These are phyloP conservation scores for Halisarca cf. caerulea DNA, from an alignment of 37 sponge, comb jelly and placozoan genomes.

Conservation along the genomic window DNA sequence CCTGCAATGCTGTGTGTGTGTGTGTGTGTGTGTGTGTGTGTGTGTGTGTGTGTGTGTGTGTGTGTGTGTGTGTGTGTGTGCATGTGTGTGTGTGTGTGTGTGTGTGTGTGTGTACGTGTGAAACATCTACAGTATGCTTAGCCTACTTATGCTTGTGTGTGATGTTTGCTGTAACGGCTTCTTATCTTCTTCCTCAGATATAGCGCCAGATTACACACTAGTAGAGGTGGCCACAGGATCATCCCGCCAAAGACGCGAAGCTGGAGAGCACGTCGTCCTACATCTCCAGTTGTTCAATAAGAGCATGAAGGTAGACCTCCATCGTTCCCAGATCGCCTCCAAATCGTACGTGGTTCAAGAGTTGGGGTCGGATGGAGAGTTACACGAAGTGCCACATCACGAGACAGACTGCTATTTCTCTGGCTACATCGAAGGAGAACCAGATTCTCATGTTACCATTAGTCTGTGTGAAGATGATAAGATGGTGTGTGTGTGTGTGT, in stretches of 20 bases:
- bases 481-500: conserved; percentile 42
- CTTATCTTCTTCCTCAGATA: neutral
- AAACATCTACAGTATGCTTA: too few relatives aligned
- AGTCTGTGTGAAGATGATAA: conserved; percentile 26
- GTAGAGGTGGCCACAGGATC: neutral
- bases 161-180: too few relatives aligned
- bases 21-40: too few relatives aligned
- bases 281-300: neutral
- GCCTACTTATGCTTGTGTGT: too few relatives aligned
- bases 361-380: neutral
- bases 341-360: neutral
- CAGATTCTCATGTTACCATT: neutral
- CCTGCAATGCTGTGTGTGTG: too few relatives aligned
- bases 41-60: too few relatives aligned
- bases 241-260: neutral
- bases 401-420: neutral
- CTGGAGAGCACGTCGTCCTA: conserved; percentile 12
- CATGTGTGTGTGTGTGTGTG: too few relatives aligned
- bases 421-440: neutral
- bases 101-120: too few relatives aligned
- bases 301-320: neutral
- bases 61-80: too few relatives aligned
- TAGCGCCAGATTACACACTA: neutral
- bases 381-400: neutral
- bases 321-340: neutral